Conservation (phyloP, 2,888 invertebrate genomes). For the Pedicia rivosa region DNA sequence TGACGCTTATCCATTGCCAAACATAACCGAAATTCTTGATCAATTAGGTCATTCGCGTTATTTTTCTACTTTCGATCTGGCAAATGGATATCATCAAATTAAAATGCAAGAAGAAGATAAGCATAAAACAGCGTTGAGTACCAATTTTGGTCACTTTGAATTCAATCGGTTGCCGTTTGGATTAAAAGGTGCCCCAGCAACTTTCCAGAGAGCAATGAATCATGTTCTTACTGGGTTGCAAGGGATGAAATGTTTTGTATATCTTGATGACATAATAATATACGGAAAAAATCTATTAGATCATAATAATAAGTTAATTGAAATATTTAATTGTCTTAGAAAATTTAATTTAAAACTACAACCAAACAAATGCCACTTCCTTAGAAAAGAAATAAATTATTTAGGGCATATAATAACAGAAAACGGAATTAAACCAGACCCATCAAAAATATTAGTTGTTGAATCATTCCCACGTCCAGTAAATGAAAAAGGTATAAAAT, state of each 20-base stretch:
- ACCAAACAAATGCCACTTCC: slow-evolving; percentile 14
- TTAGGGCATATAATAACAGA: slow-evolving; percentile 17
- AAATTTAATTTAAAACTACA: slow-evolving; percentile 14
- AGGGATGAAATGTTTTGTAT: slow-evolving; percentile 13
- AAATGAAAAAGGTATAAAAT: slow-evolving; percentile 14
- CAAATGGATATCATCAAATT: slow-evolving; percentile 25
- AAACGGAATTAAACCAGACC: slow-evolving; percentile 17
- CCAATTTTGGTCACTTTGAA: slow-evolving; percentile 21
- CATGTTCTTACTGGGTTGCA: too few species aligned
- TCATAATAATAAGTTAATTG: slow-evolving; percentile 14
- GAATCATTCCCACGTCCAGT: slow-evolving; percentile 17
- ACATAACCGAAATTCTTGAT: slow-evolving; percentile 22
- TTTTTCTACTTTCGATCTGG: slow-evolving; percentile 24
- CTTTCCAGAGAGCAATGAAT: too few species aligned
- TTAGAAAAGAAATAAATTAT: slow-evolving; percentile 10
- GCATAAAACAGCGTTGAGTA: slow-evolving; percentile 23
- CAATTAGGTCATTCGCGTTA: slow-evolving; percentile 22
- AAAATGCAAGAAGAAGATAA: slow-evolving; percentile 16
- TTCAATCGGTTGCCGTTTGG: slow-evolving; percentile 24
- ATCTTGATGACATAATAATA: slow-evolving; percentile 18
- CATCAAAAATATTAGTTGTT: slow-evolving; percentile 15
- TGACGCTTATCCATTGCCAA: slow-evolving; percentile 22
- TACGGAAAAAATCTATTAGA: slow-evolving; percentile 16
- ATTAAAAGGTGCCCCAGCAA: slow-evolving; percentile 26
- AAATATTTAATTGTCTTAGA: slow-evolving; percentile 13